Percentiles rank a stretch among this genome's conserved stretches.
phyloP scores from a whole-genome alignment of 2,113 vertebrate genomes.

The Hippopotamus amphibius region DNA sequence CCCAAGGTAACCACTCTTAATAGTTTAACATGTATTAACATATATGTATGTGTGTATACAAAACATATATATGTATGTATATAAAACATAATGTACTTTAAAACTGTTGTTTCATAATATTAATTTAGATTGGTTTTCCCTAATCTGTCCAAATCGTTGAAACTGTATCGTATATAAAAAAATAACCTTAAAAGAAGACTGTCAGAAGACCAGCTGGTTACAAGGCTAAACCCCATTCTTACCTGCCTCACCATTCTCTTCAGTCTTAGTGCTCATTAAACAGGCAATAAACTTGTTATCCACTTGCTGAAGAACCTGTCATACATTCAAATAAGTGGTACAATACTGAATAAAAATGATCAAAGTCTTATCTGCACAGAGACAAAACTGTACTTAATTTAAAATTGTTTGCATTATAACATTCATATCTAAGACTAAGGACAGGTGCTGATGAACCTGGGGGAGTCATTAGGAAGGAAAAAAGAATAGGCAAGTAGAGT shows the following conservation, averaged over 20 bases:
- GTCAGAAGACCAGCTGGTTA: constrained; percentile 16
- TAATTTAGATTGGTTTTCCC: constrained; percentile 39
- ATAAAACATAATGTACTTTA: neutral
- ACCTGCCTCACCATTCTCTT: constrained; percentile 84
- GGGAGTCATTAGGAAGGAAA: neutral
- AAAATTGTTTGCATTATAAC: neutral
- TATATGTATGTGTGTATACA: neutral
- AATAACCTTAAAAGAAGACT: neutral
- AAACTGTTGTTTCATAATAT: constrained; percentile 30
- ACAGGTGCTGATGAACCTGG: neutral
- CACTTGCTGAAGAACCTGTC: constrained; percentile 97
- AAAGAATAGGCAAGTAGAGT: neutral
- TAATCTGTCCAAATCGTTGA: constrained; percentile 38
- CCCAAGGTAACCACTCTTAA: neutral
- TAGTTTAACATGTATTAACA: neutral
- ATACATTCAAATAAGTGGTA: constrained; percentile 74
- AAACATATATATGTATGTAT: neutral
- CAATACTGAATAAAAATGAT: constrained; percentile 59
- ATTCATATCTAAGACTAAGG: neutral
- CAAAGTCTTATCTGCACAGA: constrained; percentile 48
- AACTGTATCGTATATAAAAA: neutral
- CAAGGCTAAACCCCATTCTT: constrained; percentile 64
- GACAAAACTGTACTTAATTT: neutral
- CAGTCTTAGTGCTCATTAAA: constrained; percentile 91
- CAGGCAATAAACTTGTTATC: constrained; percentile 99